These are phyloP conservation scores for Spodoptera littoralis DNA, from an alignment of 2,888 invertebrate genomes.

Conservation along the genomic window DNA sequence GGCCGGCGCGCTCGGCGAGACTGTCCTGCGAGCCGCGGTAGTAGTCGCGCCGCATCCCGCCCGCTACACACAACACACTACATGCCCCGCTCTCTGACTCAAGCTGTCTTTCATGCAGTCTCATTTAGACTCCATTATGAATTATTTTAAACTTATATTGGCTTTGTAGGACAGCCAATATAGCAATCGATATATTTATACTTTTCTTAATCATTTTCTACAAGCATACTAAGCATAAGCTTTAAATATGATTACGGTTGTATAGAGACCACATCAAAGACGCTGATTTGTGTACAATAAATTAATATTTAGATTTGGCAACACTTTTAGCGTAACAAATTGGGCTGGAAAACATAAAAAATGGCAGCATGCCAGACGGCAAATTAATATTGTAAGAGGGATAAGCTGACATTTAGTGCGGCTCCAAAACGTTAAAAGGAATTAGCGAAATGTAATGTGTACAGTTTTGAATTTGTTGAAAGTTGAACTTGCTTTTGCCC, in stretches of 20 bases:
- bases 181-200: too few species aligned
- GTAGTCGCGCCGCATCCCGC: slow-evolving; percentile 94
- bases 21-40: slow-evolving; percentile 97
- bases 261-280: slow-evolving; percentile 42
- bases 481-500: neutral
- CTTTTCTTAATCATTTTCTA: too few species aligned
- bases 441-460: slow-evolving; percentile 48
- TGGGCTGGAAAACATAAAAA: slow-evolving; percentile 50
- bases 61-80: slow-evolving; percentile 57
- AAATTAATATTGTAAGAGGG: slow-evolving; percentile 53
- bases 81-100: too few species aligned
- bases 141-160: too few species aligned
- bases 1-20: slow-evolving; percentile 92
- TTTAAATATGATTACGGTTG: neutral
- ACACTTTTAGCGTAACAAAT: slow-evolving; percentile 60
- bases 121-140: neutral
- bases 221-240: too few species aligned
- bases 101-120: slow-evolving; percentile 3
- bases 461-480: slow-evolving; percentile 26
- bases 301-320: slow-evolving; percentile 25
- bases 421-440: slow-evolving; percentile 40
- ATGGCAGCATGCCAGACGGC: slow-evolving; percentile 63
- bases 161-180: too few species aligned
- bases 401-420: slow-evolving; percentile 63
- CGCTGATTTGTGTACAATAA: neutral